Conservation (phyloP, 2,888 invertebrate genomes). For the Caenorhabditis macrosperma region DNA sequence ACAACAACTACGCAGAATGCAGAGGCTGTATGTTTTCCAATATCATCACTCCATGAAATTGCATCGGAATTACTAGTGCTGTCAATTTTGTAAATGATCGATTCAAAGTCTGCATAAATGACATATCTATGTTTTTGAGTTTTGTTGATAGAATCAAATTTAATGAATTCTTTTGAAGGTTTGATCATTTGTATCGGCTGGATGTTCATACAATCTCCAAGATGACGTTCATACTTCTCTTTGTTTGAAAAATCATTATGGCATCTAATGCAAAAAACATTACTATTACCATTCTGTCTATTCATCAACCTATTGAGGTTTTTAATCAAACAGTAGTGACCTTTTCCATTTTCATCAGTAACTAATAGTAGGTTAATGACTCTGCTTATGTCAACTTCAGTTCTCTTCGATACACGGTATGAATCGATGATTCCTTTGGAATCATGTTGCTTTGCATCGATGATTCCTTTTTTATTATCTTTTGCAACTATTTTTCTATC, state of each 20-base stretch:
- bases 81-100: conserved; percentile 48
- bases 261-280: conserved; percentile 59
- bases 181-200: conserved; percentile 52
- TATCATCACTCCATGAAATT: conserved; percentile 56
- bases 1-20: conserved; percentile 60
- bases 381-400: conserved; percentile 39
- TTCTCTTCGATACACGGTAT: no score
- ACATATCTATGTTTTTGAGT: conserved; percentile 65
- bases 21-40: conserved; percentile 61
- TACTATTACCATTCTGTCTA: conserved; percentile 48
- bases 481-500: no score
- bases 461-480: no score
- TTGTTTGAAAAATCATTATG: conserved; percentile 33
- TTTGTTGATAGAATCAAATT: conserved; percentile 59
- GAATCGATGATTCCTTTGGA: no score
- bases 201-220: conserved; percentile 61
- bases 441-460: no score
- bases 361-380: conserved; percentile 58
- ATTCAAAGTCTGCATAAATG: conserved; percentile 63
- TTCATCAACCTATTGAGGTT: conserved; percentile 55
- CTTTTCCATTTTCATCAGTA: conserved; percentile 44
- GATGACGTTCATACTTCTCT: conserved; percentile 56
- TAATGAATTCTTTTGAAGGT: conserved; percentile 51
- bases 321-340: conserved; percentile 61
- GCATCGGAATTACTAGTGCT: conserved; percentile 31